Percentiles rank a stretch among this genome's conserved stretches.
phyloP scores from a whole-genome alignment of 2,888 invertebrate genomes.

The Blera fallax region DNA sequence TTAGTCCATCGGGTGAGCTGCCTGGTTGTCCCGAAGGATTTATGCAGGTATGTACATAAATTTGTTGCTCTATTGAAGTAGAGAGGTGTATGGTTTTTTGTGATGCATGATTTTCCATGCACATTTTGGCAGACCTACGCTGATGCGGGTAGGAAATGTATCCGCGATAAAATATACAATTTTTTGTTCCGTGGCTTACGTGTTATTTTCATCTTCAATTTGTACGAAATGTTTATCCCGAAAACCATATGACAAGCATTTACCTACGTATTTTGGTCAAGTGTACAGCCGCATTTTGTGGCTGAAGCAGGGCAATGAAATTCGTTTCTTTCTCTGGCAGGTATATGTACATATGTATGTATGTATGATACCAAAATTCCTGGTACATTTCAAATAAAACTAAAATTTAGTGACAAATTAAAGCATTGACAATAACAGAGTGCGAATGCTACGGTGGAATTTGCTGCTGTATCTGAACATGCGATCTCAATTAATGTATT shows the following conservation, averaged over 20 bases:
- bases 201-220: conserved; percentile 52
- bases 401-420: not conserved
- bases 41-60: conserved; percentile 86
- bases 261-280: not conserved
- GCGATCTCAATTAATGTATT: no score
- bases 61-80: conserved; percentile 41
- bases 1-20: conserved; percentile 83
- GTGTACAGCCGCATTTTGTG: conserved; percentile 5
- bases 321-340: not conserved
- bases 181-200: conserved; percentile 25
- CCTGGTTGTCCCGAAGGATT: conserved; percentile 94
- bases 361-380: not conserved
- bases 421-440: no score
- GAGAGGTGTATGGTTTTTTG: not conserved
- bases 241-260: conserved; percentile 7
- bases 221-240: conserved; percentile 39
- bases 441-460: no score
- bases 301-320: not conserved
- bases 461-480: no score
- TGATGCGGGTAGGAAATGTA: conserved; percentile 30
- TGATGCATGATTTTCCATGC: conserved; percentile 40
- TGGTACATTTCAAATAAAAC: not conserved
- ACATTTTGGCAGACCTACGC: conserved; percentile 52
- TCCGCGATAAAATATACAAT: conserved; percentile 20
- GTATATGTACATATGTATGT: not conserved